Base-by-base conservation (phyloP, 1,140 invertebrate species). In the Planococcus citri region DNA sequence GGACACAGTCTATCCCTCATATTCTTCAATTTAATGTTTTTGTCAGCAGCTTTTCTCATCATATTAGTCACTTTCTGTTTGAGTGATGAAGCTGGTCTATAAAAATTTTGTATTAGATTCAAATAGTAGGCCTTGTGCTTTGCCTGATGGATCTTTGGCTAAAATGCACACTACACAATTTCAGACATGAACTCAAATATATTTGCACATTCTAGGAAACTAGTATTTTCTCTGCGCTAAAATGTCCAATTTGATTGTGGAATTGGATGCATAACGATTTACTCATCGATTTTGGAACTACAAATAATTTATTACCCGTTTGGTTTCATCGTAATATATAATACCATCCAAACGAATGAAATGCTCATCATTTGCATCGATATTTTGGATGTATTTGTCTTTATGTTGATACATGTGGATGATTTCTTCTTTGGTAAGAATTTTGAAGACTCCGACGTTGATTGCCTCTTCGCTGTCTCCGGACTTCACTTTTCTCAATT, bases 201-300 rank as follows among this genome's bases (percentile, higher is more conserved):
- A 74, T 9, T 51, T 20, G 27, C 71, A 14, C 69, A 74, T 67
- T 4, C 68, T 22, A 60, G 68, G 67, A 68, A 73, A 74, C 72
- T 58, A 72, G 27, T 21, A 70, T 20, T 25, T 25, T 17, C 8
- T 69, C 68, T 10, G 38, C 3, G 2, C 21, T 21, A 27, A 69
- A 69, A n/a, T 69, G 68, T 2, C 38, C 68, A 12, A 38, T 12
- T 27, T 21, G 17, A 57, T 69, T 38, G 17, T 69, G 38, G 10
- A 12, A 21, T n/a, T 20, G 20, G 2, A 69, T 69, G 9, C 25
- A 21, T 0, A 70, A 2, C 10, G 60, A 25, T 17, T 70, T 70
- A 0, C 57, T 9, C 64, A 68, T 70, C 4, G 10, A n/a, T 14
- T 57, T 70, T 25, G 64, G 70, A 0, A 70, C 61, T 21, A 64